These are phyloP conservation scores for Salticus scenicus DNA, from an alignment of 2,888 invertebrate genomes.

Conservation along the genomic window DNA sequence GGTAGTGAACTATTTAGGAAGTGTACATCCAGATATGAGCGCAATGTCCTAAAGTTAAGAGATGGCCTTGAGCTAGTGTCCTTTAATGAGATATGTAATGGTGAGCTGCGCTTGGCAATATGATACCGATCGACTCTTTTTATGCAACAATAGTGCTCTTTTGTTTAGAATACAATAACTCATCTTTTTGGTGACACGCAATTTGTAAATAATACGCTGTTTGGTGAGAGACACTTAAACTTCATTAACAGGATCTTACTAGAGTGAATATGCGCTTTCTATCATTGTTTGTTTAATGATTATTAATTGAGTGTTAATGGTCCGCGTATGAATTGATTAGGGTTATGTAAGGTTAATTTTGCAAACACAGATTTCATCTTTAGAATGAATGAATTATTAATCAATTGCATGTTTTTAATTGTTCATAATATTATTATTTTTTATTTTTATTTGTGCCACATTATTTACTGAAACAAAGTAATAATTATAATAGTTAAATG, in stretches of 20 bases:
- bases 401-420: too few species aligned
- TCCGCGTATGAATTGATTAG: too few species aligned
- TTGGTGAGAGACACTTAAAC: not conserved
- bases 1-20: conserved; percentile 1
- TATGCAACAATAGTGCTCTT: not conserved
- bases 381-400: too few species aligned
- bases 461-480: too few species aligned
- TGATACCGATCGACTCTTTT: not conserved
- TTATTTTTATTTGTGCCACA: too few species aligned
- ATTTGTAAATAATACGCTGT: not conserved
- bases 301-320: too few species aligned
- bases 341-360: too few species aligned
- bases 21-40: not conserved
- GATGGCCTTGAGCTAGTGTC: not conserved
- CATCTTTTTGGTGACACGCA: not conserved
- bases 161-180: not conserved
- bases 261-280: too few species aligned
- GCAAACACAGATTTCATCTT: too few species aligned
- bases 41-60: not conserved
- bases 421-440: too few species aligned
- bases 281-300: too few species aligned
- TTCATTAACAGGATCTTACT: not conserved
- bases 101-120: not conserved
- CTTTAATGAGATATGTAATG: not conserved
- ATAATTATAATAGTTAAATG: too few species aligned